Evolutionary conservation across 2,797 vertebrate species (phyloP), one percentile per base, ranked within the genome.

Genomic region (Eurystomus glaucurus): DNA sequence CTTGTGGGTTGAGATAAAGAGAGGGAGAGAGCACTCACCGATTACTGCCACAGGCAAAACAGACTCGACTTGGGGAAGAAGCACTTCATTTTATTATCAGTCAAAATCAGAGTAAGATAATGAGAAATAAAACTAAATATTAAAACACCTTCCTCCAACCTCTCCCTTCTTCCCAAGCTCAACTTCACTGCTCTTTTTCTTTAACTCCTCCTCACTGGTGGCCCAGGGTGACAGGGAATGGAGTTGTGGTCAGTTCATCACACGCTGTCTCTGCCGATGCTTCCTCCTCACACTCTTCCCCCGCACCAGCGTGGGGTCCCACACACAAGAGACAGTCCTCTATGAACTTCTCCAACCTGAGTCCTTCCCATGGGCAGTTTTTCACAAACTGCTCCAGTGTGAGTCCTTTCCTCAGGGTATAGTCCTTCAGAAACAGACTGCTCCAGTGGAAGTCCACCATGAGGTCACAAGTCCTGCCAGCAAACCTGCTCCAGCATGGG

Each of bases 201-300:
- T 14, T 11, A 4, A 29, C 9, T 55, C 29, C 51, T 25, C 51
- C 29, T 4, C 12, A 0, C 4, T 4, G 8, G 29, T 2, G 3
- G 22, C 3, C 10, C 51, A 72, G 22, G 19, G 3, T 29, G 21
- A 43, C 1, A 3, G 29, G 12, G 51, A 25, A 43, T n/a, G 51
- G 22, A 8, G 12, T 23, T 54, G 11, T 1, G 11, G 29, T 41
- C 37, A 23, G 37, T 19, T 23, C 69, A 2, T 41, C 31, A 11
- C 31, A n/a, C 2, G 0, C 3, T 28, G 21, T 54, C 26, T 25
- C 29, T 41, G 8, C 29, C 0, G 4, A 21, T 31, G 3, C 68
- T 18, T 23, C 29, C 51, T n/a, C 37, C 16, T 68, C n/a, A 35
- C 12, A 26, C 23, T 35, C n/a, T 20, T 35, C 25, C 31, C 45